Evolutionary conservation across 2,888 invertebrate genomes (phyloP).

Genomic region (Diaprepes abbreviatus): DNA sequence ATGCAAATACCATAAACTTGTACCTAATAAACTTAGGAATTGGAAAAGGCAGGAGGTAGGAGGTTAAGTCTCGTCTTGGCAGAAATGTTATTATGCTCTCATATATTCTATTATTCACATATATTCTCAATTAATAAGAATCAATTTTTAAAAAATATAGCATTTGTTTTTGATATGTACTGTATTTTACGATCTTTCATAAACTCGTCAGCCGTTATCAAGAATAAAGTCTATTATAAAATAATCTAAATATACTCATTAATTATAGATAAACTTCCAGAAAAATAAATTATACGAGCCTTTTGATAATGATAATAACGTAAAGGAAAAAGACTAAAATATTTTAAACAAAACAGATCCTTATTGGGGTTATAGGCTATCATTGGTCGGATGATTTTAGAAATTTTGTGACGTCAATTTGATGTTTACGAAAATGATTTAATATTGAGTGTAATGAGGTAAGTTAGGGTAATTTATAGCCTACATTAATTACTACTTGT

Average conservation of each 20-base stretch:
- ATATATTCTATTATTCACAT: too few relatives aligned
- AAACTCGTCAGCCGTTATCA: neutral
- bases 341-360: neutral
- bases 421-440: conserved; percentile 8
- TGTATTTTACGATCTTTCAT: too few relatives aligned
- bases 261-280: neutral
- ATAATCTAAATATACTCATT: conserved; percentile 18
- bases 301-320: neutral
- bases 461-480: too few relatives aligned
- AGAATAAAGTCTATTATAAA: conserved; percentile 3
- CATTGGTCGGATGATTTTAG: conserved; percentile 1
- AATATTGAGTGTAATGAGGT: neutral
- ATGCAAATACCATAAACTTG: too few relatives aligned
- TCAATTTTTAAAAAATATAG: too few relatives aligned
- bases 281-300: neutral
- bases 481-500: too few relatives aligned
- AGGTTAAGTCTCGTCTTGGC: too few relatives aligned
- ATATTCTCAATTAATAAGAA: too few relatives aligned
- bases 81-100: too few relatives aligned
- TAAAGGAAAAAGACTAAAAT: neutral
- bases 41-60: too few relatives aligned
- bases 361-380: conserved; percentile 5
- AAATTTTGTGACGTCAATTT: neutral
- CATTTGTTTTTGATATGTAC: too few relatives aligned
- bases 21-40: too few relatives aligned